Base-by-base conservation (phyloP, 2,888 invertebrate species). In the Scaeva pyrastri region DNA sequence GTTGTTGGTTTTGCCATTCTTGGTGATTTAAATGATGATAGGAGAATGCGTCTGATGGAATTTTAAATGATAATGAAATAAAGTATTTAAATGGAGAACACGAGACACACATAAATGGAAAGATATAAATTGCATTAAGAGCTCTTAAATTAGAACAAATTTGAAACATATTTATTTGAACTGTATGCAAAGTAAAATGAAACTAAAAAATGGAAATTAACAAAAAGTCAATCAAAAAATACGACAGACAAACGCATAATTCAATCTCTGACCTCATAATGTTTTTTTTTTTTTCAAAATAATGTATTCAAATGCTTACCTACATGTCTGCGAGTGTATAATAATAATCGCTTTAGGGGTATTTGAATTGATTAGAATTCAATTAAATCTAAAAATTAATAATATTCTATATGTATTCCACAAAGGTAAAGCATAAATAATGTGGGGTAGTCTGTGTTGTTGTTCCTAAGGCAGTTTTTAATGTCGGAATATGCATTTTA, bases 301-400 rank as follows among this genome's bases (percentile, higher is more conserved):
- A 43, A 62, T 62, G 2, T 43, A 43, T 43, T n/a, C 43, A 11
- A 26, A 26, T 41, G 10, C n/a, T 45, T 14, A 7, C 21, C n/a
- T 52, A 52, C n/a, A n/a, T n/a, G n/a, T n/a, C n/a, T n/a, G n/a
- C n/a, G n/a, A n/a, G n/a, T 26, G 31, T 56, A 23, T 52, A 2
- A 2, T 0, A 39, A 14, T 60, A 60, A 3, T 23, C 12, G 23
- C 21, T 23, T 10, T 10, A 10, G n/a, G 41, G 41, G 6, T 41
- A 6, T 62, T 62, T 62, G 43, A 62, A 62, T 62, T 43, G 16
- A 62, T 62, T 62, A 43, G 62, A 43, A 26, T 55, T 31, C 8
- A 31, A 31, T 31, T 31, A 31, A 31, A 0, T 7, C 31, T 31
- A 31, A 31, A 31, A 1, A 31, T n/a, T n/a, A 2, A 2, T 8